Evolutionary conservation across 2,797 vertebrate genomes (phyloP), one percentile per base, ranked within the genome.

Genomic region (Sphenodon punctatus): DNA sequence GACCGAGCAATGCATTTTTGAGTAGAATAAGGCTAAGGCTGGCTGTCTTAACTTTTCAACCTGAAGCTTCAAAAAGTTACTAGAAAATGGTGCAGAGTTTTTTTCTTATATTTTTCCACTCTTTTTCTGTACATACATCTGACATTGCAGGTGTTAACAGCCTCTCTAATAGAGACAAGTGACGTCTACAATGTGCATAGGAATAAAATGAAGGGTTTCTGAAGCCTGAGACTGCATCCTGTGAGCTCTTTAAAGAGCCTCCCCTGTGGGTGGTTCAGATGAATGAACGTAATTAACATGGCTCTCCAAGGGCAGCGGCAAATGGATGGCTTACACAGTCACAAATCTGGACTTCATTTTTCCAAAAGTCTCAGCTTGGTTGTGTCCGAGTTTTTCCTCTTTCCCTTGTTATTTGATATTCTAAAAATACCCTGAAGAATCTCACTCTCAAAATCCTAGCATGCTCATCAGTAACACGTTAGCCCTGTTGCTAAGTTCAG

Each of bases 221-320:
- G 80, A 64, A 89, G 76, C 46, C 86, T 64, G n/a, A 87, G 89
- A 85, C 88, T 86, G 87, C 88, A n/a, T n/a, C n/a, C n/a, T 88
- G 94, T 90, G 92, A 93, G 73, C 86, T 92, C 74, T 88, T 94
- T 82, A 86, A 87, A 94, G 79, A 89, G 75, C 76, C 88, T 91
- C 89, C 91, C 88, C 66, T 71, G 74, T 87, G 89, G 83, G 91
- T 93, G 78, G 74, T 87, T 93, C 84, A 89, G 83, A 93, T 91
- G 89, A 93, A 92, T 48, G 86, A 93, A 78, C 65, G 89, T 93
- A 95, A 96, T 95, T 94, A 95, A 87, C 78, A 74, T 36, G 81
- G 94, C 74, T 93, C 90, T 95, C 91, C 89, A 88, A 91, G 88
- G 88, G 89, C 89, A 91, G 79, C 93, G 93, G 94, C 82, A 93